These are phyloP conservation scores for Stratiomys singularior DNA, from an alignment of 2,888 invertebrate genomes.

Conservation along the genomic window DNA sequence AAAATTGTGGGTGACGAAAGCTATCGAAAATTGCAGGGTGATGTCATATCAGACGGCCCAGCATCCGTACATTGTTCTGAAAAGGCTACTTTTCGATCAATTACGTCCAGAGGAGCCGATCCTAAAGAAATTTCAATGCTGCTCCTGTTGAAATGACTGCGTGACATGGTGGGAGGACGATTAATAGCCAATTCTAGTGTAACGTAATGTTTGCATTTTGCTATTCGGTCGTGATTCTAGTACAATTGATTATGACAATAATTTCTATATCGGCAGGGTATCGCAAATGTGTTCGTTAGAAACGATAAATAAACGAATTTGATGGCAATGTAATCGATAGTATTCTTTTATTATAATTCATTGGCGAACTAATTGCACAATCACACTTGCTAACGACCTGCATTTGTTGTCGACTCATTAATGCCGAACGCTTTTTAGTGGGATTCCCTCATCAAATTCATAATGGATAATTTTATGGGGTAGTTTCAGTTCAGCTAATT, in stretches of 20 bases:
- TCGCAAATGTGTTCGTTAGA: background rate
- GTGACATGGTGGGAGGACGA: too few relatives aligned
- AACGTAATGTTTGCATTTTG: background rate
- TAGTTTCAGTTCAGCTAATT: too few relatives aligned
- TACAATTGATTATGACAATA: background rate
- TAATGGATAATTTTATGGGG: constrained; percentile 7
- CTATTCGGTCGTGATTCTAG: background rate
- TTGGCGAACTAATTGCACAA: constrained; percentile 12
- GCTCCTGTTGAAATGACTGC: too few relatives aligned
- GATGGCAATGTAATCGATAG: background rate
- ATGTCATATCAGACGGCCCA: too few relatives aligned
- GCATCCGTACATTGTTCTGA: too few relatives aligned
- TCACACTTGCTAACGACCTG: background rate
- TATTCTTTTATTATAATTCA: background rate
- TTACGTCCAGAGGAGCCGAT: too few relatives aligned
- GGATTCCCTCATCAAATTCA: background rate
- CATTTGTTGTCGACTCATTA: background rate
- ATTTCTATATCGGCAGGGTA: background rate
- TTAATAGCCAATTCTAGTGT: too few relatives aligned
- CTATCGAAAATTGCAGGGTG: too few relatives aligned
- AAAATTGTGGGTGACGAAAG: too few relatives aligned
- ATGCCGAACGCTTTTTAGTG: too few relatives aligned
- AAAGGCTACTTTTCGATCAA: too few relatives aligned
- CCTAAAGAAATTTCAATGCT: too few relatives aligned
- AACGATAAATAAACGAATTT: background rate